These are phyloP conservation scores for Seladonia tumulorum DNA, from an alignment of 2,888 invertebrate species.

Conservation along the genomic window DNA sequence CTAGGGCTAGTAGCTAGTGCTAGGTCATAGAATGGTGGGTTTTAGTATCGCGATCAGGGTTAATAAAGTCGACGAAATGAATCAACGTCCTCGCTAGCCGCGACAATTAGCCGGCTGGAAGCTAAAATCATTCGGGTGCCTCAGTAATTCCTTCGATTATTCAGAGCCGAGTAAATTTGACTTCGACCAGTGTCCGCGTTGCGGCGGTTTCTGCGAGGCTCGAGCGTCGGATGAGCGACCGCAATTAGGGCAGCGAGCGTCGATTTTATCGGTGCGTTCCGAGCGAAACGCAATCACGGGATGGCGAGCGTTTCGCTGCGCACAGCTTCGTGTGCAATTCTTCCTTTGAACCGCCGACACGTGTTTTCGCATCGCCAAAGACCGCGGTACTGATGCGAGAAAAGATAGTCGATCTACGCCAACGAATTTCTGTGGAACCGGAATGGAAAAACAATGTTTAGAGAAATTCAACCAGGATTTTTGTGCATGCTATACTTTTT, in stretches of 20 bases:
- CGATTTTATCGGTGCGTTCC: slow-evolving; percentile 21
- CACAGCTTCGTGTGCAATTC: background rate
- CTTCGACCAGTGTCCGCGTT: background rate
- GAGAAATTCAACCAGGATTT: too few species aligned
- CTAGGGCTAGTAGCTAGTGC: too few species aligned
- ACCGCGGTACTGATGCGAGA: background rate
- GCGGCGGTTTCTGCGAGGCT: background rate
- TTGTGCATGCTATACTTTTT: too few species aligned
- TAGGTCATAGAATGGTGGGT: background rate
- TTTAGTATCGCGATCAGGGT: background rate
- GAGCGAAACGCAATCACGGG: slow-evolving; percentile 21
- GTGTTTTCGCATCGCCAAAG: background rate
- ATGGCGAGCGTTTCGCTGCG: background rate
- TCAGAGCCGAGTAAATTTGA: slow-evolving; percentile 12
- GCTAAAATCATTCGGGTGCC: background rate
- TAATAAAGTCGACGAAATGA: background rate
- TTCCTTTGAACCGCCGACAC: background rate
- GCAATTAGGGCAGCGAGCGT: slow-evolving; percentile 21
- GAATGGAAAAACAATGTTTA: background rate
- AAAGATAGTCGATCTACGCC: too few species aligned
- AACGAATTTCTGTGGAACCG: background rate
- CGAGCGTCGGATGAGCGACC: slow-evolving; percentile 4
- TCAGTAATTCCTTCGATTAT: slow-evolving; percentile 10
- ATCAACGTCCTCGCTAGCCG: background rate
- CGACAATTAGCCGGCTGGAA: background rate